These are phyloP conservation scores for Leptopilina boulardi DNA, from an alignment of 1,140 invertebrate species.

Conservation along the genomic window DNA sequence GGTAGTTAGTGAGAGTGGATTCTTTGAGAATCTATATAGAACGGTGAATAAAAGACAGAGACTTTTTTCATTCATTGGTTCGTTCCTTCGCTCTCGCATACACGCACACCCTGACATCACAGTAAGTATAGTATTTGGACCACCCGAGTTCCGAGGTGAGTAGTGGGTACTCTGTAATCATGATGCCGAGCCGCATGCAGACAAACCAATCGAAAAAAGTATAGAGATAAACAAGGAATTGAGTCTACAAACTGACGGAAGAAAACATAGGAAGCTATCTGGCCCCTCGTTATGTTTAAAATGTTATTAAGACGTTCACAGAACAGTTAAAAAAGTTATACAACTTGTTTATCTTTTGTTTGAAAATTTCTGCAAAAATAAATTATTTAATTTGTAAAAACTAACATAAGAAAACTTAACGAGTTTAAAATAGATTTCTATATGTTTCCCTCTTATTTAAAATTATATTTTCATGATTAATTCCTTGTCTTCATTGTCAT, in stretches of 20 bases:
- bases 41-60: constrained; percentile 46
- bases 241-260: constrained; percentile 69
- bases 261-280: constrained; percentile 54
- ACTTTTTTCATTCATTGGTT: constrained; percentile 47
- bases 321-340: no score
- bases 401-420: no score
- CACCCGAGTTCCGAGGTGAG: constrained; percentile 76
- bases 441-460: no score
- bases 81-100: constrained; percentile 53
- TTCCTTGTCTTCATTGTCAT: no score
- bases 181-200: constrained; percentile 74
- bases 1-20: constrained; percentile 60
- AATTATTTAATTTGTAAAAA: no score
- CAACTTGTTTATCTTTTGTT: no score
- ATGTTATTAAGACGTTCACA: no score
- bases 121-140: constrained; percentile 63
- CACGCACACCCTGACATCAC: constrained; percentile 47
- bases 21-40: constrained; percentile 38
- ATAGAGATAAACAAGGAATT: constrained; percentile 77
- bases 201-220: constrained; percentile 76
- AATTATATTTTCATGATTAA: no score
- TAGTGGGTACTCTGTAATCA: constrained; percentile 75
- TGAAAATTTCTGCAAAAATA: no score
- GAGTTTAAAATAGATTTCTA: no score
- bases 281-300: constrained; percentile 74